Evolutionary conservation across 1,140 invertebrate genomes (phyloP).

Genomic region (Drosophila lacertosa): DNA sequence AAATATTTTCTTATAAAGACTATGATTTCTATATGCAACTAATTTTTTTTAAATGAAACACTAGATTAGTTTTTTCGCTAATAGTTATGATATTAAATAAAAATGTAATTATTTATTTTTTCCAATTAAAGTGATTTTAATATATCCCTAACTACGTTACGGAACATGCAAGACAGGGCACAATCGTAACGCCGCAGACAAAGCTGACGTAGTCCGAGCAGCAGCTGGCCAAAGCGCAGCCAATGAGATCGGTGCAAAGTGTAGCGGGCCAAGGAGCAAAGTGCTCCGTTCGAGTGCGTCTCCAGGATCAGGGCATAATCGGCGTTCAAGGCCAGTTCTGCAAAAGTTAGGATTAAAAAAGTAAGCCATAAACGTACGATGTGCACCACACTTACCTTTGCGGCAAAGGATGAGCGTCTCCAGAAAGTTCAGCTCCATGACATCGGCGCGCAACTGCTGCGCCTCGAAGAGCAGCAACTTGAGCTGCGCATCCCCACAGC

Average conservation of each 20-base stretch:
- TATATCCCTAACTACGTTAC: constrained; percentile 70
- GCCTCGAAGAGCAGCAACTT: constrained; percentile 69
- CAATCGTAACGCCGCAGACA: constrained; percentile 70
- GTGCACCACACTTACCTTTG: constrained; percentile 84
- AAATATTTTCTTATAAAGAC: too few relatives aligned
- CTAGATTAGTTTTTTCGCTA: too few relatives aligned
- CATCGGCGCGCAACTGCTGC: constrained; percentile 85
- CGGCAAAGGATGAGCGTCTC: constrained; percentile 88
- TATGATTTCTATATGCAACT: too few relatives aligned
- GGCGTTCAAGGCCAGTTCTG: constrained; percentile 64
- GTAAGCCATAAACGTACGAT: too few relatives aligned
- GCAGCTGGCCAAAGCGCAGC: constrained; percentile 72
- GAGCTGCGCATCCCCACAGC: constrained; percentile 71
- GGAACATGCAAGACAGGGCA: constrained; percentile 69
- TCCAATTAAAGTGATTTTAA: constrained; percentile 57
- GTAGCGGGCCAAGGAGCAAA: constrained; percentile 73
- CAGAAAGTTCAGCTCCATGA: constrained; percentile 86
- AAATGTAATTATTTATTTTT: not conserved
- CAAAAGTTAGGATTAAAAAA: not conserved
- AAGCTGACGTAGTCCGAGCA: constrained; percentile 72
- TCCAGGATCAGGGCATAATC: constrained; percentile 67
- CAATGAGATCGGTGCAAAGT: constrained; percentile 74
- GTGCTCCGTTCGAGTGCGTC: constrained; percentile 64
- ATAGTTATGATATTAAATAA: not conserved
- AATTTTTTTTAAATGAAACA: too few relatives aligned